Conservation (phyloP, 1,140 invertebrate genomes). For the Hestina assimilis region DNA sequence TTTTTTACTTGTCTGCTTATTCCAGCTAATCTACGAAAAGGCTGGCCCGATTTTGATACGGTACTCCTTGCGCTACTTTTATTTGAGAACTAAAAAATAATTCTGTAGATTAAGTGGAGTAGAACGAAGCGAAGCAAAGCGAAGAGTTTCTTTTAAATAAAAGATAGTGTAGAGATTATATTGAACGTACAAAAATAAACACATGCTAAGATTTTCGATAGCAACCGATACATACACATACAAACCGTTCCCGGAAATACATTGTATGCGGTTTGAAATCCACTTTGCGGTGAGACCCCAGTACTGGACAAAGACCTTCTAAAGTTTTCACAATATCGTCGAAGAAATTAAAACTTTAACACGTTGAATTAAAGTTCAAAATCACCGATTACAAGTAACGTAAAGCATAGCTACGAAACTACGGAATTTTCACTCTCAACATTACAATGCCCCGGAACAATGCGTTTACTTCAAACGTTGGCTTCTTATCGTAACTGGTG, state of each 20-base stretch:
- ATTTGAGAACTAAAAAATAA: too few species aligned
- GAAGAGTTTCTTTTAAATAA: too few species aligned
- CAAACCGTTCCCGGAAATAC: conserved; percentile 40
- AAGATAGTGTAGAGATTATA: too few species aligned
- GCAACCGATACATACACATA: too few species aligned
- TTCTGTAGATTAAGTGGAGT: too few species aligned
- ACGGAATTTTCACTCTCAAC: conserved; percentile 30
- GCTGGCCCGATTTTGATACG: too few species aligned
- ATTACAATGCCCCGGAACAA: conserved; percentile 24
- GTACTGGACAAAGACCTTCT: conserved; percentile 33
- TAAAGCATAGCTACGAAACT: conserved; percentile 32
- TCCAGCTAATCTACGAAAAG: too few species aligned
- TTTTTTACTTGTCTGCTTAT: too few species aligned
- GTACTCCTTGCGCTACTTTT: too few species aligned
- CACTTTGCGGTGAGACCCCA: conserved; percentile 49
- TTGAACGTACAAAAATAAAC: too few species aligned
- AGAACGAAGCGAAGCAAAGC: too few species aligned
- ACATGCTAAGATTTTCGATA: too few species aligned
- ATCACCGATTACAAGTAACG: background rate
- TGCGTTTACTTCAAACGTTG: conserved; percentile 21
- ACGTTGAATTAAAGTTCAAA: background rate
- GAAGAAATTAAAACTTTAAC: conserved; percentile 25
- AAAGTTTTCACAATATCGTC: conserved; percentile 20
- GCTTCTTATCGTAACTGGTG: conserved; percentile 17
- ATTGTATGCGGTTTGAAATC: conserved; percentile 51